Base-by-base conservation (phyloP, 2,888 invertebrate genomes). In the Anthophora plumipes region DNA sequence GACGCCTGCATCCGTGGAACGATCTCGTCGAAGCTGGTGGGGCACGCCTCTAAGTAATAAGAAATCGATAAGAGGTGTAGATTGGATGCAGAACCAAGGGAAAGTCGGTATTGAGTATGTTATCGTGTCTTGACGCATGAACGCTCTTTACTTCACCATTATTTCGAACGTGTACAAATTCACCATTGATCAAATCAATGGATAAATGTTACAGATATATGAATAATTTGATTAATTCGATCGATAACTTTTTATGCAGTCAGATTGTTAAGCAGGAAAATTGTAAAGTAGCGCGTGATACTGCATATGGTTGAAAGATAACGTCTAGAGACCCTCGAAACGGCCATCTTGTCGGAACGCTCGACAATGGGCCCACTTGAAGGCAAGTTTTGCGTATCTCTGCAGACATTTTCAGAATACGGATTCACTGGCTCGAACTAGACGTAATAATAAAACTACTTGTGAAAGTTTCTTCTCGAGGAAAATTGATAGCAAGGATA, bases 31-130 rank as follows among this genome's bases (percentile, higher is more conserved):
- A 50, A 43, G 48, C 43, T 55, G 46, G 41, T 55, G 75, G 55
- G 69, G 64, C 20, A 75, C 48, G 69, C 66, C 74, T 71, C 60
- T 74, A 61, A 72, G 81, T 85, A 86, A 86, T 86, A 86, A 86
- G 78, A 86, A 86, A 86, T 88, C 87, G 85, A 85, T 87, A 79
- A 77, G 72, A 82, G 68, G 79, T 71, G 82, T 68, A 70, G 84
- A 87, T 87, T 80, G 78, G 74, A 60, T 73, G 80, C 68, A 77
- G 79, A 82, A 74, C 41, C 80, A 75, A 60, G 68, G 80, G 61
- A 81, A 84, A 82, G 83, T 85, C 83, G 71, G 60, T 43, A 70
- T 41, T 20, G 69, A 85, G 75, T 78, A 68, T 76, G 74, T 85
- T 74, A 69, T 77, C 72, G 68, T 25, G 52, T 54, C 66, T 72